Base-by-base conservation (phyloP, 1,140 invertebrate species). In the Scaptodrosophila lebanonensis region DNA sequence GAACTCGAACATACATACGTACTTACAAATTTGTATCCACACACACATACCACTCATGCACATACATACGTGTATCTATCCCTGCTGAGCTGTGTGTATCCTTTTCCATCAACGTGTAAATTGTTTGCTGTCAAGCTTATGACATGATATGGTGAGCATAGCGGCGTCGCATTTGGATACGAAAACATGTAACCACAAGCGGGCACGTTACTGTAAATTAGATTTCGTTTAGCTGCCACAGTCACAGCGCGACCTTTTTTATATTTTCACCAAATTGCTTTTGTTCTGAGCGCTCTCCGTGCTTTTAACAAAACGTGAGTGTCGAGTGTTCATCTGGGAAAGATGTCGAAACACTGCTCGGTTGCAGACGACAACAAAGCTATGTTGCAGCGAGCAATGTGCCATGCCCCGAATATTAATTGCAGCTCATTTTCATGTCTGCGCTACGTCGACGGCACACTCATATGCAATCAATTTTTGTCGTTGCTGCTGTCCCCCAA, bases 71-170 rank as follows among this genome's bases (percentile, higher is more conserved):
- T 32, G 58, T n/a, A n/a, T n/a, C 12, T 4, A 11, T n/a, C 12
- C 6, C 12, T 33, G 32, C 12, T 9, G 15, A 2, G 2, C 15
- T 38, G 35, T 16, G 13, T 25, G 13, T 70, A 82, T 82, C 75
- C 76, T 82, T 82, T 82, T 82, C 75, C 75, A 82, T 82, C 75
- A 82, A 75, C 75, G 66, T 82, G 66, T 82, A 82, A 82, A 82
- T 82, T 82, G 75, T 70, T 42, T 20, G 66, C 75, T 82, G 75
- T 82, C 75, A 82, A 82, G 83, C 76, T 83, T 83, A 82, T 82
- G 75, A 82, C 75, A 82, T 82, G 75, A 82, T 82, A 70, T 54
- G 61, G n/a, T n/a, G n/a, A n/a, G n/a, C n/a, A n/a, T n/a, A n/a
- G 38, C 48, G 50, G 43, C 49, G 58, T 65, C 53, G 50, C 72